phyloP scores from a whole-genome alignment of 2,888 invertebrate species.

The Dryocosmus kuriphilus region DNA sequence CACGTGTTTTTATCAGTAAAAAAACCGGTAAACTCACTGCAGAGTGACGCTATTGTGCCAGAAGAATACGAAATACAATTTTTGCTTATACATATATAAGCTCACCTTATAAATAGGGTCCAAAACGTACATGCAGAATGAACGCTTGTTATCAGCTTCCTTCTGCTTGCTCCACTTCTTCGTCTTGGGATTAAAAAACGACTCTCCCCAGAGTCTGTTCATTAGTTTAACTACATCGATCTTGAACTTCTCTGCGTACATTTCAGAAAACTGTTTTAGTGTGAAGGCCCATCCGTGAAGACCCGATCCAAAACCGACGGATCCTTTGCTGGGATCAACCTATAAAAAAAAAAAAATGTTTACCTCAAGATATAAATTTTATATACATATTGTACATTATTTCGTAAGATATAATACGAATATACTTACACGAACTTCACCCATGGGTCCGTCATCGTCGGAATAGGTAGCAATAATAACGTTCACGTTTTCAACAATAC shows the following conservation, averaged over 20 bases:
- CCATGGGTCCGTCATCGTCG: constrained; percentile 99
- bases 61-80: constrained; percentile 58
- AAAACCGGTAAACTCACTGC: constrained; percentile 65
- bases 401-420: constrained; percentile 23
- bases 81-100: not conserved
- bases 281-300: constrained; percentile 99
- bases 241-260: constrained; percentile 99
- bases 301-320: constrained; percentile 99
- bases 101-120: constrained; percentile 98
- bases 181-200: constrained; percentile 97
- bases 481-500: constrained; percentile 99
- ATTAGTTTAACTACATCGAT: constrained; percentile 98
- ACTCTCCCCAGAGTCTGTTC: constrained; percentile 99
- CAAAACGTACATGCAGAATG: constrained; percentile 99
- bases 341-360: constrained; percentile 62
- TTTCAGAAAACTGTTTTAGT: constrained; percentile 99
- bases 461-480: constrained; percentile 99
- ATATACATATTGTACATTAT: not conserved
- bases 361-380: constrained; percentile 20
- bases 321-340: constrained; percentile 98
- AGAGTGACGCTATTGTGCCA: constrained; percentile 74
- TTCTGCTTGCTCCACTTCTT: constrained; percentile 99
- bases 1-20: constrained; percentile 63
- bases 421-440: constrained; percentile 92
- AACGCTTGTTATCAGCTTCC: constrained; percentile 95